Evolutionary conservation across 2,113 vertebrate species (phyloP).

Genomic region (Hassar affinis): DNA sequence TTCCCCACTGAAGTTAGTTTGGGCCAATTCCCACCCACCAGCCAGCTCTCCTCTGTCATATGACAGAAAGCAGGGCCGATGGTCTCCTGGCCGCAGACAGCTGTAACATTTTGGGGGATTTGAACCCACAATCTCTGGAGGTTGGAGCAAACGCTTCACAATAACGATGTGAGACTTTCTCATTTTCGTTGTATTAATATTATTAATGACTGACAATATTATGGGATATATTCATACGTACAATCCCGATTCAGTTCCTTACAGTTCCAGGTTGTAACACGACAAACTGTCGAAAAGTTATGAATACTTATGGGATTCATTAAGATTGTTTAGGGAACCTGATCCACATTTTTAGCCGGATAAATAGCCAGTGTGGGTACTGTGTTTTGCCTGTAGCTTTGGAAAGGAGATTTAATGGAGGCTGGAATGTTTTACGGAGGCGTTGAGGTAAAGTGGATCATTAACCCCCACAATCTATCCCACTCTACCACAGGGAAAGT

Average conservation of each 20-base stretch:
- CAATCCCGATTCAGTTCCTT: too few relatives aligned
- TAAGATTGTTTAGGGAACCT: slow-evolving; percentile 22
- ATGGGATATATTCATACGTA: too few relatives aligned
- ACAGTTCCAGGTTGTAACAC: too few relatives aligned
- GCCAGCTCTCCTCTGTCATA: neutral
- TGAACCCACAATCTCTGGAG: neutral
- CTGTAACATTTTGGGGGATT: neutral
- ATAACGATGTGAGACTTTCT: too few relatives aligned
- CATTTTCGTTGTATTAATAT: too few relatives aligned
- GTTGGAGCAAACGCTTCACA: neutral
- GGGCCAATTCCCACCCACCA: neutral
- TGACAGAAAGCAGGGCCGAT: neutral
- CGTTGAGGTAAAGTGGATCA: slow-evolving; percentile 36
- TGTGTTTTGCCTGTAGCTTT: slow-evolving; percentile 1
- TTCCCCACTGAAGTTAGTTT: neutral
- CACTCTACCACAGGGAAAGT: slow-evolving; percentile 56
- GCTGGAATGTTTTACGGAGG: slow-evolving; percentile 51
- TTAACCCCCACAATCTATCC: neutral
- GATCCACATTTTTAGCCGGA: neutral
- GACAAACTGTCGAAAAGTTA: too few relatives aligned
- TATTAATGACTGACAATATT: too few relatives aligned
- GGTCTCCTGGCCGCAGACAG: neutral
- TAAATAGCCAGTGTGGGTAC: neutral
- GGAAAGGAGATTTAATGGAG: slow-evolving; percentile 39
- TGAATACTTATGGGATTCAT: neutral